Conservation (phyloP, 2,113 vertebrate genomes). For the Cariama cristata region DNA sequence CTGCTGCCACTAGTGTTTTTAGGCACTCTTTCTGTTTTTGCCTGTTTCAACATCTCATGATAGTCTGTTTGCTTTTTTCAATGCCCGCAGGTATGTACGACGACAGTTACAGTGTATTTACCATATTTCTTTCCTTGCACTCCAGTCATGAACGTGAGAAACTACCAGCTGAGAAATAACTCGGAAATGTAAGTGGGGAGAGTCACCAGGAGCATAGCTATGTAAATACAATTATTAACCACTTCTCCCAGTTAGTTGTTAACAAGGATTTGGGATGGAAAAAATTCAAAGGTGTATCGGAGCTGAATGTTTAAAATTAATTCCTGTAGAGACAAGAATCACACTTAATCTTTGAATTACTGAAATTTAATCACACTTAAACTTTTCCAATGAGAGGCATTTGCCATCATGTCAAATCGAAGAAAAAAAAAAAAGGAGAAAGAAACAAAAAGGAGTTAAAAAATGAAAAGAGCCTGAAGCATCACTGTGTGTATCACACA, state of each 20-base stretch:
- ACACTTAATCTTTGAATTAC: constrained; percentile 14
- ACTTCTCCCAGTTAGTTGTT: neutral
- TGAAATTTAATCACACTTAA: neutral
- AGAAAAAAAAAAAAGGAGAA: neutral
- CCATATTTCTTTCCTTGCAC: constrained; percentile 49
- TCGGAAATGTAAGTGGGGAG: constrained; percentile 17
- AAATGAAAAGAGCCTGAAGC: neutral
- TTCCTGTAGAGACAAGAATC: neutral
- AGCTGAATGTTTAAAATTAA: neutral
- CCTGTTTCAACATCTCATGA: neutral
- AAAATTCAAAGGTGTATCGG: neutral
- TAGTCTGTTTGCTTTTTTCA: neutral
- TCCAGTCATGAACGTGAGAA: neutral
- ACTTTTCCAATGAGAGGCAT: neutral
- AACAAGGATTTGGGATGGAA: neutral
- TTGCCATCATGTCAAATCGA: neutral
- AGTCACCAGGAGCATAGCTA: neutral
- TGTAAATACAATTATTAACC: neutral
- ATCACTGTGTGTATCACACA: neutral
- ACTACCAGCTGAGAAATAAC: neutral
- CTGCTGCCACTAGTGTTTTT: neutral
- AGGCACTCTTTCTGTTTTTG: neutral
- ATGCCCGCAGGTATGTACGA: neutral
- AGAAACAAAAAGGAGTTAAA: neutral
- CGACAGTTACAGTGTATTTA: neutral